Percentiles rank a stretch among this genome's conserved stretches.
Evolutionary conservation across 2,888 invertebrate genomes (phyloP).

Genomic region (Actias luna): DNA sequence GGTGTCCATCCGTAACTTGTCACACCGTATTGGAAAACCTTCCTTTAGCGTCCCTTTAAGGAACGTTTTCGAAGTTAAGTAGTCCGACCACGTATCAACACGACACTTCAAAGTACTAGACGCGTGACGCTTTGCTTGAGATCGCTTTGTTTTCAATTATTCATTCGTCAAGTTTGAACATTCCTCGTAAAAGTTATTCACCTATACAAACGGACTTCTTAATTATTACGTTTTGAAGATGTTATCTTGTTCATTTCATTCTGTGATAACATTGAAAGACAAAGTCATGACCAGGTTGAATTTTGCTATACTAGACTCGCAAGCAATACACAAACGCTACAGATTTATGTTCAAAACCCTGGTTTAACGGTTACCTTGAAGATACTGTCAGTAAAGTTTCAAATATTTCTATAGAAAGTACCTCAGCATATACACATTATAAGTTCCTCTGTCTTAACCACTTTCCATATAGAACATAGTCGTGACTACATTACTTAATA

Average conservation of each 20-base stretch:
- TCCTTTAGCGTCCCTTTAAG: slow-evolving; percentile 14
- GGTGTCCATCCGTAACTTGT: slow-evolving; percentile 15
- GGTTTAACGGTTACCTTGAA: no score
- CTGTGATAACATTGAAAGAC: no score
- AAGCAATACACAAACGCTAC: no score
- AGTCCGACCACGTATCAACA: slow-evolving; percentile 39
- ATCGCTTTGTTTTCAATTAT: slow-evolving; percentile 29
- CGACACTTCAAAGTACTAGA: slow-evolving; percentile 38
- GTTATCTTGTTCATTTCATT: not conserved
- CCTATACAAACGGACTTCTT: not conserved
- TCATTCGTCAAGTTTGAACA: not conserved
- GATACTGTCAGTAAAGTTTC: no score
- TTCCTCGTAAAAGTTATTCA: not conserved
- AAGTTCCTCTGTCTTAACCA: no score
- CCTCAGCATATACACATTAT: no score
- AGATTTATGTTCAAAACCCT: no score
- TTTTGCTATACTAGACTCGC: no score
- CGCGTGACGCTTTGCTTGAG: slow-evolving; percentile 45
- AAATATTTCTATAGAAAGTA: no score
- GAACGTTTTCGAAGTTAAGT: slow-evolving; percentile 22
- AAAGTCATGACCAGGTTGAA: no score
- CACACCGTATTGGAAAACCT: slow-evolving; percentile 8
- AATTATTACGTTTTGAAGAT: not conserved
- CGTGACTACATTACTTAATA: no score
- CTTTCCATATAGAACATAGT: no score